Evolutionary conservation across 1,140 invertebrate species (phyloP), one percentile per base, ranked within the genome.

Genomic region (Aphidius ervi): DNA sequence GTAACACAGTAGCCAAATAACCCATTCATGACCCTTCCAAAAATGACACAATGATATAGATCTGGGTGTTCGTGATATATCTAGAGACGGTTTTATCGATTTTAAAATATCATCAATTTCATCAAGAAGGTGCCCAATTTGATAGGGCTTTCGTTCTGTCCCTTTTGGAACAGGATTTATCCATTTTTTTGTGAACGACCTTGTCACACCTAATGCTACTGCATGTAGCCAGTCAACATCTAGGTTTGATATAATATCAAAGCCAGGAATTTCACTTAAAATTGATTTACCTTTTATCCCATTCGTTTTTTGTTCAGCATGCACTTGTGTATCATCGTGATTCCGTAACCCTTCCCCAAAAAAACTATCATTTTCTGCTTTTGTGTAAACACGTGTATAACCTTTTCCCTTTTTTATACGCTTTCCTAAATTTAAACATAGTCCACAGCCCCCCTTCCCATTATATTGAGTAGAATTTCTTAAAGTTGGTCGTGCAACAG

Each of bases 11-110:
- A 72, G 59, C 58, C 65, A 74, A 4, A 55, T 59, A 7, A 61
- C 58, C 59, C 63, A 74, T 57, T 74, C 71, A 54, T 73, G 67
- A 40, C 70, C 70, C 61, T 73, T 73, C 68, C 66, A 74, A 66
- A 63, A 48, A 10, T 9, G 49, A 9, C 68, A n/a, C 39, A 70
- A 66, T 6, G 56, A 56, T 39, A 72, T 64, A 46, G 40, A 49
- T 53, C 69, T 31, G 16, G 68, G 66, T 9, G 66, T 68, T 59
- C 69, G 57, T 7, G 70, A 65, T 39, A 74, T 53, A 43, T 68
- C 59, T 31, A 50, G 52, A 23, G 57, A 59, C 10, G 69, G 67
- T 42, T 68, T 69, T 5, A 61, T 62, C 6, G 61, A 62, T n/a
- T 63, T 9, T 40, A 70, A 41, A 39, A 64, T 9, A n/a, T n/a